Evolutionary conservation across 2,113 vertebrate species (phyloP).

Genomic region (Pedionomus torquatus): DNA sequence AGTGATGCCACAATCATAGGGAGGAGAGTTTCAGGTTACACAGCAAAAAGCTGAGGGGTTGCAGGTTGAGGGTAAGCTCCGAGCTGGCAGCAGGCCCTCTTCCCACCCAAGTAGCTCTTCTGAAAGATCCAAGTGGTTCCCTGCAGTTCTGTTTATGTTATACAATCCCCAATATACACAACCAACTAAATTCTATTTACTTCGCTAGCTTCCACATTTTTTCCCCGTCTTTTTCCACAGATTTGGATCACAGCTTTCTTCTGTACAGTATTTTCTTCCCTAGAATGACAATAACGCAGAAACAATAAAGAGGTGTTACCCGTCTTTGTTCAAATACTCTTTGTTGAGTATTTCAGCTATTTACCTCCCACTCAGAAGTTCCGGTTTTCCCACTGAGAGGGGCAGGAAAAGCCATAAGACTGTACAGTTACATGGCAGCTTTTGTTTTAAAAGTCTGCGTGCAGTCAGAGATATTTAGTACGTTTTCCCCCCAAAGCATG

Average conservation of each 20-base stretch:
- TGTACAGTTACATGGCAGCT: neutral
- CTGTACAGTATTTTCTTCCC: neutral
- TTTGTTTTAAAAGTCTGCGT: neutral
- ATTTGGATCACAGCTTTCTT: neutral
- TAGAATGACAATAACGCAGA: neutral
- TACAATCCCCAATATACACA: neutral
- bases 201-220: conserved; percentile 33
- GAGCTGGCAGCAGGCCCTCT: neutral
- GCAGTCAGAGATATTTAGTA: neutral
- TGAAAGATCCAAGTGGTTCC: neutral
- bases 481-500: neutral
- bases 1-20: neutral
- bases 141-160: conserved; percentile 13
- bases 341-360: conserved; percentile 33
- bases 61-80: neutral
- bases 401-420: neutral
- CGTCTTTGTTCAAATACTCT: neutral
- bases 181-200: conserved; percentile 8
- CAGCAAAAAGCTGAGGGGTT: neutral
- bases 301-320: conserved; percentile 32
- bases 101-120: neutral
- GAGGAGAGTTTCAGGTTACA: neutral
- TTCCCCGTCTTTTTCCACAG: conserved; percentile 17
- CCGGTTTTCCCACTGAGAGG: conserved; percentile 43
- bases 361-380: conserved; percentile 14